Conservation (phyloP, 2,797 vertebrate species). For the Bradypus variegatus region DNA sequence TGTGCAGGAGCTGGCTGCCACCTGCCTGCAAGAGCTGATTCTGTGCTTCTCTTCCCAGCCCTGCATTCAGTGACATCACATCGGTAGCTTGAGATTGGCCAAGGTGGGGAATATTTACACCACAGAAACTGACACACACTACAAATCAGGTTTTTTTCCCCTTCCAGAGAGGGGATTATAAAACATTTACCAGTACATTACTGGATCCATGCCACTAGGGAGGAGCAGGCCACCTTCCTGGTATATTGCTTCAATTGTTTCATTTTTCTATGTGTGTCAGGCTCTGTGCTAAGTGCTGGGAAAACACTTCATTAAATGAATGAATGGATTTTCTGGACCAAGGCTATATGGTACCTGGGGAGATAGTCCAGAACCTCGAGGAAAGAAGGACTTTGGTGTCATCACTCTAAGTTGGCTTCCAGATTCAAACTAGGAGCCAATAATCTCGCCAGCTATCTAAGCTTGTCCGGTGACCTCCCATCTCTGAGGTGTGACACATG, state of each 20-base stretch:
- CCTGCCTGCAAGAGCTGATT: background rate
- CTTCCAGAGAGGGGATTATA: background rate
- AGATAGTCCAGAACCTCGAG: background rate
- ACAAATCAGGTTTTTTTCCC: background rate
- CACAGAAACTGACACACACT: background rate
- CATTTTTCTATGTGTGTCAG: background rate
- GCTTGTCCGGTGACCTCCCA: background rate
- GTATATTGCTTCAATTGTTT: background rate
- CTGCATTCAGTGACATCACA: background rate
- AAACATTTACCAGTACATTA: background rate
- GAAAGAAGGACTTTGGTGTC: background rate
- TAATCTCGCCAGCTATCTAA: background rate
- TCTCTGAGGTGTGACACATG: background rate
- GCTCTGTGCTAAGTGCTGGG: background rate
- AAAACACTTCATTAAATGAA: background rate
- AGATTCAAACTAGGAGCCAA: background rate
- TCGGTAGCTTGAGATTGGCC: background rate
- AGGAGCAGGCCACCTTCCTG: background rate
- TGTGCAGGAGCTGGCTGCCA: too few species aligned
- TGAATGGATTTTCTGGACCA: conserved; percentile 16
- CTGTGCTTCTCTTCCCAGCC: background rate
- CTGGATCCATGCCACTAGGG: background rate
- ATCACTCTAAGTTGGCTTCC: background rate
- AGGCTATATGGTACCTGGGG: background rate
- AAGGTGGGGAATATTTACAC: background rate